A percentile compares a stretch with the other conserved stretches of the same genome.
Evolutionary conservation across 2,888 invertebrate genomes (phyloP).

Genomic region (Thymelicus acteon): DNA sequence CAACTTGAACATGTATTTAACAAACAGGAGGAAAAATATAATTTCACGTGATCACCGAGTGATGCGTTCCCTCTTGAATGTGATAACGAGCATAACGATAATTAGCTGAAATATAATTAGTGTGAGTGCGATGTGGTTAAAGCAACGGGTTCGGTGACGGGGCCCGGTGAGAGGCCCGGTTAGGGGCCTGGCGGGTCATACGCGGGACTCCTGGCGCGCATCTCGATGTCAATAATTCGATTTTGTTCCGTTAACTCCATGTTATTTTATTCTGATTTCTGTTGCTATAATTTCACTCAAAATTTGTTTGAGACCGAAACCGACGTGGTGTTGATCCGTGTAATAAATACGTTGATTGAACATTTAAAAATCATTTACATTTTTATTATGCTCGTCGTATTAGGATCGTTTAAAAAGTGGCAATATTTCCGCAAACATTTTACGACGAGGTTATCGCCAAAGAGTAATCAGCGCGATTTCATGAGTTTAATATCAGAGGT

Average conservation of each 20-base stretch:
- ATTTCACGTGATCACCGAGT: background rate
- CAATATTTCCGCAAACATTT: conserved; percentile 28
- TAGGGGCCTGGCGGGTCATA: background rate
- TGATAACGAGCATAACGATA: conserved; percentile 23
- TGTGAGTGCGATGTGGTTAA: conserved; percentile 26
- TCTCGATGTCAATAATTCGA: conserved; percentile 3
- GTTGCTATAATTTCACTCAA: background rate
- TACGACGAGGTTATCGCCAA: conserved; percentile 23
- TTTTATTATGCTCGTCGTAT: background rate
- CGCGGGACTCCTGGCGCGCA: background rate
- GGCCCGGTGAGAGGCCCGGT: conserved; percentile 13
- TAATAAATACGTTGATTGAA: background rate
- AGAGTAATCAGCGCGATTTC: conserved; percentile 31
- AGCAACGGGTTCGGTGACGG: conserved; percentile 20
- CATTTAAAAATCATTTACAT: background rate
- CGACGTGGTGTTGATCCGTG: background rate
- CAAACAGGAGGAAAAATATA: too few species aligned
- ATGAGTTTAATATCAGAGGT: conserved; percentile 35
- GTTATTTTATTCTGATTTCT: background rate
- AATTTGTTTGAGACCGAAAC: conserved; percentile 1
- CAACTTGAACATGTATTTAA: too few species aligned
- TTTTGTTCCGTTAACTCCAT: conserved; percentile 2
- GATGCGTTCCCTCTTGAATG: conserved; percentile 9
- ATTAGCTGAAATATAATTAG: conserved; percentile 28
- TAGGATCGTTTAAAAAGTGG: conserved; percentile 3